Base-by-base conservation (phyloP, 2,113 vertebrate genomes). In the Sprattus sprattus region DNA sequence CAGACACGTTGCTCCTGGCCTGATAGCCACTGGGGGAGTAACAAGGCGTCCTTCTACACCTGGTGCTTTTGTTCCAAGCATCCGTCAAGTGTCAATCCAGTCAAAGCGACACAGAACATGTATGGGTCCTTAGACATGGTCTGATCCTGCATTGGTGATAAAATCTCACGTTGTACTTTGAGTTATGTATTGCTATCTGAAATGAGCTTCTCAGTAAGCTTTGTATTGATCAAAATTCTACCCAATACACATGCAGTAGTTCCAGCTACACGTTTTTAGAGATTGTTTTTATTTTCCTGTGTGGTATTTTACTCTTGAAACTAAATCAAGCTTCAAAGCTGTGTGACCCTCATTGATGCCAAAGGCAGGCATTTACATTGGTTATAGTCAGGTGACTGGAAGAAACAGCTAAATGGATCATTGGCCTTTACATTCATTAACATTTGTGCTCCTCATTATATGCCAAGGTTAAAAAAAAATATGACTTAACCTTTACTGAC, bases 391-490 rank as follows among this genome's bases (percentile, higher is more conserved):
- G 71, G 32, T 78, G 71, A 39, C 71, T 78, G 71, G 28, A 32
- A 15, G 32, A 32, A 78, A 32, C 2, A 16, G 25, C 9, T 0
- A 78, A 88, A 64, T 47, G 87, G 81, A 84, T 84, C 87, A 86
- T 32, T 67, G 57, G 75, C 82, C 84, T 82, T 81, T 10, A 83
- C 88, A 88, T 88, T 88, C 83, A 90, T 90, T 85, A 88, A 88
- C 88, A 86, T 87, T 86, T 83, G 16, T 84, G 50, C 44, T 71
- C 28, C 81, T 44, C 13, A 6, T 60, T 18, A 82, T 44, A 47
- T 82, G 50, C 44, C 32, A 25, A 80, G 82, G 80, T 85, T 84
- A 81, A 22, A 50, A 25, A 47, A n/a, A 20, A 80, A 86, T 45
- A 82, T 25, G n/a, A 84, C 81, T 1, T 82, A 50, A 2, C 60